Base-by-base conservation (phyloP, 2,797 vertebrate genomes). In the Aldrovandia affinis region DNA sequence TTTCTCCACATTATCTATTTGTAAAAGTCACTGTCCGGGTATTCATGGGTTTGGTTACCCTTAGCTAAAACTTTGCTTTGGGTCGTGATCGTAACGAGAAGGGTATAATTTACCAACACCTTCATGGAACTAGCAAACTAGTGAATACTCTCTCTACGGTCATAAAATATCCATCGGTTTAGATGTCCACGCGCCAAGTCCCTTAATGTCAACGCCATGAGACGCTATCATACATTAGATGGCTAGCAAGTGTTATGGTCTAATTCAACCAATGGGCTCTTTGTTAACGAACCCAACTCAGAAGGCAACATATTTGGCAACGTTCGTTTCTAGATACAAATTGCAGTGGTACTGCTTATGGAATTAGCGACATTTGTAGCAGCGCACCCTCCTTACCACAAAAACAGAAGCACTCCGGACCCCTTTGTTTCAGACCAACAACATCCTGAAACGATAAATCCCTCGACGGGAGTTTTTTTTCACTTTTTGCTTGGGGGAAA, bases 371-470 rank as follows among this genome's bases (percentile, higher is more conserved):
- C 39, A 77, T 39, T 68, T 73, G 65, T 83, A 86, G 68, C 84
- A 78, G 75, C 47, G 75, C 44, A 83, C 81, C 80, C 83, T 55
- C 54, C 82, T 87, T 86, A 88, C 87, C 88, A 80, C 39, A 83
- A 68, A 88, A 84, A 88, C 86, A 88, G 86, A 87, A 83, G 80
- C 82, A 81, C 85, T 44, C 85, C 88, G 59, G 86, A 86, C 65
- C 87, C 88, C 91, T 92, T 92, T 92, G 91, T 92, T 88, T 91
- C 89, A 90, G 78, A 88, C 85, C 81, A 84, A 88, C 83, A 86
- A 89, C 89, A 91, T 91, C 88, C 87, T 90, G 86, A 86, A 83
- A 83, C 87, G 82, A 82, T 42, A 83, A 81, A 86, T 88, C 86
- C 87, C 65, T 81, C 75, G 79, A 81, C 73, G 81, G 77, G 61